These are phyloP conservation scores for Callinectes sapidus DNA, from an alignment of 2,888 invertebrate genomes.

Conservation along the genomic window DNA sequence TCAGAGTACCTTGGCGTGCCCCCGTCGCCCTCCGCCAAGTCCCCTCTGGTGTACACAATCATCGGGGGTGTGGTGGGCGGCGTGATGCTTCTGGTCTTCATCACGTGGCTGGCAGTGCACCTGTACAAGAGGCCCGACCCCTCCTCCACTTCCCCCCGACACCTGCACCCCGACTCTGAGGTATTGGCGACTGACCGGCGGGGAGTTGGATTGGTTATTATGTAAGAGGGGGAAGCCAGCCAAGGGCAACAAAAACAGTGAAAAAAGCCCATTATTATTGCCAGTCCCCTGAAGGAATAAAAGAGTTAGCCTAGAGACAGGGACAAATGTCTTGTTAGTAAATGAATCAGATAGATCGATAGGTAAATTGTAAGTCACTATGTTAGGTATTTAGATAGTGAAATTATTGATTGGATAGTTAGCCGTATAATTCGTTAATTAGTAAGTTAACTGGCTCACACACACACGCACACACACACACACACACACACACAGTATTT, in stretches of 20 bases:
- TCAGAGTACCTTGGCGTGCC: conserved; percentile 55
- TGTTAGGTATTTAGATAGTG: neutral
- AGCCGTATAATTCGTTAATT: too few relatives aligned
- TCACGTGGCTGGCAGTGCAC: conserved; percentile 44
- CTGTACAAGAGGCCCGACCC: conserved; percentile 42
- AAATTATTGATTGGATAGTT: too few relatives aligned
- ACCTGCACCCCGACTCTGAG: conserved; percentile 59
- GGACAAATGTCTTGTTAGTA: too few relatives aligned
- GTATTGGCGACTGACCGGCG: neutral
- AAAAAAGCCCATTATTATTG: too few relatives aligned
- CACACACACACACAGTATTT: too few relatives aligned
- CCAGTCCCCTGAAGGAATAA: too few relatives aligned
- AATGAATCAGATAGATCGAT: neutral
- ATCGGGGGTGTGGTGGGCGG: conserved; percentile 61
- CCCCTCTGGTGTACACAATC: conserved; percentile 45
- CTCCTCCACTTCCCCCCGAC: neutral
- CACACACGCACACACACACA: conserved; percentile 1
- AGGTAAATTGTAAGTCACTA: neutral
- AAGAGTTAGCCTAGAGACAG: too few relatives aligned
- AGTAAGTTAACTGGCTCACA: neutral
- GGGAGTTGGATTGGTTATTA: too few relatives aligned
- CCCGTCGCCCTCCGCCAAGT: neutral
- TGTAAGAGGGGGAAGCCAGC: too few relatives aligned
- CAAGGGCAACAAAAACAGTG: too few relatives aligned
- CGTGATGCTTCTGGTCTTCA: conserved; percentile 58